Percentiles rank a stretch among this genome's conserved stretches.
These are phyloP conservation scores for Falcaria lacertinaria DNA, from an alignment of 2,888 invertebrate genomes.

Conservation along the genomic window DNA sequence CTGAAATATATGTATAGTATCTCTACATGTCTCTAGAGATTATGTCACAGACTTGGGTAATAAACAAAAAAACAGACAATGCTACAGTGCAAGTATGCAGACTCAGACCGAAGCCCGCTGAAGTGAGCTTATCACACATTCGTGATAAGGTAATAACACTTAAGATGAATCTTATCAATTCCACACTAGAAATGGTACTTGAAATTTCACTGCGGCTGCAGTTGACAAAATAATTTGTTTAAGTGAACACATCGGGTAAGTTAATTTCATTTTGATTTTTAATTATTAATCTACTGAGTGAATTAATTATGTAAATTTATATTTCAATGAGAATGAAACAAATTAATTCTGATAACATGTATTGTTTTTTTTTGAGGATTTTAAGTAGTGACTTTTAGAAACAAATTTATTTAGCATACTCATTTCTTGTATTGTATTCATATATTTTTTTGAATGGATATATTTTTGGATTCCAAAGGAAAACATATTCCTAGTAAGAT, in stretches of 20 bases:
- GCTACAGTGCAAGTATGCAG: background rate
- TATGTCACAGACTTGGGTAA: background rate
- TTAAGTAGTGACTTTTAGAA: too few species aligned
- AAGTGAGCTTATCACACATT: conserved; percentile 21
- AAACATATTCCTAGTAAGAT: too few species aligned
- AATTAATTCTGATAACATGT: too few species aligned
- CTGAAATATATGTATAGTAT: too few species aligned
- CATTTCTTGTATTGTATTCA: too few species aligned
- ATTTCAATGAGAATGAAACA: too few species aligned
- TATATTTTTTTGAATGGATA: too few species aligned
- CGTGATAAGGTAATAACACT: conserved; percentile 43
- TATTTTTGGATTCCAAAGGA: too few species aligned
- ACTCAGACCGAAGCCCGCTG: background rate
- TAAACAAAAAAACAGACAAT: background rate
- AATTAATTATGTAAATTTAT: too few species aligned
- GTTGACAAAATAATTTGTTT: conserved; percentile 31
- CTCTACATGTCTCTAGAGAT: too few species aligned
- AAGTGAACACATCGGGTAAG: conserved; percentile 45
- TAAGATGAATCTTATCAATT: conserved; percentile 60
- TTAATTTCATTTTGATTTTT: conserved; percentile 5
- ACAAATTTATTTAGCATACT: too few species aligned
- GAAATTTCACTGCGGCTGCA: conserved; percentile 26
- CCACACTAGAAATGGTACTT: conserved; percentile 22
- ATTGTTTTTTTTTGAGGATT: too few species aligned
- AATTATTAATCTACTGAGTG: conserved; percentile 4